A percentile compares a stretch with the other conserved stretches of the same genome.
These are phyloP conservation scores for Petrolisthes manimaculis DNA, from an alignment of 2,888 invertebrate genomes.

Conservation along the genomic window DNA sequence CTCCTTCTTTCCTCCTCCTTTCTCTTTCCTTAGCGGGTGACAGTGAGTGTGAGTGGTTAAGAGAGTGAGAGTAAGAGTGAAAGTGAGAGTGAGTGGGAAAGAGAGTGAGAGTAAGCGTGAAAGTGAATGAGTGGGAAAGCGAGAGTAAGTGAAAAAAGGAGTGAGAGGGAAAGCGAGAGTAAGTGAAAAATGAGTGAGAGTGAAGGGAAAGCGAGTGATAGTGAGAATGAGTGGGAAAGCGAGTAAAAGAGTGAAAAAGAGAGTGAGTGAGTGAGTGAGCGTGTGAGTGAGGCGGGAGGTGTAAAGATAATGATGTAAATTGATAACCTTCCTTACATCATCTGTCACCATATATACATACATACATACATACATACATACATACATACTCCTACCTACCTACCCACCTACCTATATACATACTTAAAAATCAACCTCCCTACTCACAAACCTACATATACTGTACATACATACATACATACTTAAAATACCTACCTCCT, in stretches of 20 bases:
- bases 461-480: neutral
- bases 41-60: neutral
- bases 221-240: neutral
- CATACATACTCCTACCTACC: neutral
- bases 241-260: neutral
- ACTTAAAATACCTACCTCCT: neutral
- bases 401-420: neutral
- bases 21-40: no score
- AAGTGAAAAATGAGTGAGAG: neutral
- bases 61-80: neutral
- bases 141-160: neutral
- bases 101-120: neutral
- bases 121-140: neutral
- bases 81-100: neutral
- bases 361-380: neutral
- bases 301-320: neutral
- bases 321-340: neutral
- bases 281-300: neutral
- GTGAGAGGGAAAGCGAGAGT: neutral
- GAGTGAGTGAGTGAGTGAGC: neutral
- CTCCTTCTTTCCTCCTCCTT: no score
- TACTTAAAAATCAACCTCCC: neutral
- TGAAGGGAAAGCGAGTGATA: neutral
- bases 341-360: neutral
- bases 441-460: neutral